A percentile compares a stretch with the other conserved stretches of the same genome.
Evolutionary conservation across 2,888 invertebrate species (phyloP).

Genomic region (Griposia aprilina): DNA sequence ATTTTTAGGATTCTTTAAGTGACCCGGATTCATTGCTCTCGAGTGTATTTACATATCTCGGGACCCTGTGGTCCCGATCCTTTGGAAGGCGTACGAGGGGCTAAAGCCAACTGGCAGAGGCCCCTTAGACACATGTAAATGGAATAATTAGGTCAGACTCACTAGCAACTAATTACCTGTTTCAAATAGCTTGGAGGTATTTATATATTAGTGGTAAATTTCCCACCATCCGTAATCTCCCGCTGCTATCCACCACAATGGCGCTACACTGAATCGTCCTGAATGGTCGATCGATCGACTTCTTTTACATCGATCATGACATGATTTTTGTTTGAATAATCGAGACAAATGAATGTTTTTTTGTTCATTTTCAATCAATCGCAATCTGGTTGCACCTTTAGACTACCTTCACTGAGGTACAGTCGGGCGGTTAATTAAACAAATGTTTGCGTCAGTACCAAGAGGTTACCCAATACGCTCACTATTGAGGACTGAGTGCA

Average conservation of each 20-base stretch:
- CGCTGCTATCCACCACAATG: background rate
- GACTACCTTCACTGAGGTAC: constrained; percentile 38
- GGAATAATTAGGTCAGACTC: too few relatives aligned
- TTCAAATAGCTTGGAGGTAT: too few relatives aligned
- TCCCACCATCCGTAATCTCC: too few relatives aligned
- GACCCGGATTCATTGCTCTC: too few relatives aligned
- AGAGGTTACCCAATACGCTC: constrained; percentile 40
- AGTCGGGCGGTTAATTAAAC: constrained; percentile 52
- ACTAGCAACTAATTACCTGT: too few relatives aligned
- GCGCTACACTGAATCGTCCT: background rate
- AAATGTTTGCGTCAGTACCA: constrained; percentile 47
- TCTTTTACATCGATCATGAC: background rate
- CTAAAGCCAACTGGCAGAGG: too few relatives aligned
- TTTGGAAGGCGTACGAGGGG: too few relatives aligned
- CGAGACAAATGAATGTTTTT: background rate
- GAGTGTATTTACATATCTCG: too few relatives aligned
- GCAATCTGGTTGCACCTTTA: constrained; percentile 31
- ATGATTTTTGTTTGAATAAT: background rate
- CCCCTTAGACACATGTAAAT: too few relatives aligned
- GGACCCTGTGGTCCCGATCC: too few relatives aligned
- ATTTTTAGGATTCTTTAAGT: too few relatives aligned
- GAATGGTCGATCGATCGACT: background rate
- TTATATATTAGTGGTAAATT: too few relatives aligned
- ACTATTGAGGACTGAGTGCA: constrained; percentile 20
- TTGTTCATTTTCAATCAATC: background rate